These are phyloP conservation scores for Rhingia campestris DNA, from an alignment of 2,888 invertebrate genomes.

Conservation along the genomic window DNA sequence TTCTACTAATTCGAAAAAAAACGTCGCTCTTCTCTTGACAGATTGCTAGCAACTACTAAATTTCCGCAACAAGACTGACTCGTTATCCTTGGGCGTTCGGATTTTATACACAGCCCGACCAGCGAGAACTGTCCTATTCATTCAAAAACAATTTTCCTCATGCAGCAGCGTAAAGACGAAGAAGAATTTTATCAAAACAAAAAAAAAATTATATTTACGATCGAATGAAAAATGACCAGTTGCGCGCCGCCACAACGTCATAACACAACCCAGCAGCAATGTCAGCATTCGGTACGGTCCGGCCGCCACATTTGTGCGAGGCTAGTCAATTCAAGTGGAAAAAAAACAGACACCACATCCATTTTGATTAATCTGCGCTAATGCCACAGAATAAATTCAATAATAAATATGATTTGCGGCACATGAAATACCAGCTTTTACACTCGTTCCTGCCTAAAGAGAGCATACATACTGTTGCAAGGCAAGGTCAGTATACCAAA, in stretches of 20 bases:
- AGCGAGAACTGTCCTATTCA: constrained; percentile 48
- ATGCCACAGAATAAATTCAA: constrained; percentile 59
- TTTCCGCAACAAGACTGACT: constrained; percentile 57
- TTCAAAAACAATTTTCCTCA: constrained; percentile 53
- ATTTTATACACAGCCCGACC: constrained; percentile 67
- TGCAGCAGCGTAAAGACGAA: constrained; percentile 23
- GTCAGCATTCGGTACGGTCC: neutral
- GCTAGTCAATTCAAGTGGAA: constrained; percentile 45
- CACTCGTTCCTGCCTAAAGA: constrained; percentile 20
- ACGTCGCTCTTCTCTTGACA: constrained; percentile 10
- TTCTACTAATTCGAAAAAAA: neutral
- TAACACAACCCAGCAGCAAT: constrained; percentile 14
- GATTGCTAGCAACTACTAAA: constrained; percentile 25
- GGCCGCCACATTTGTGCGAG: neutral
- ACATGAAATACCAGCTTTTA: constrained; percentile 12
- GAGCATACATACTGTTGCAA: constrained; percentile 4
- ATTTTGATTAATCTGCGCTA: constrained; percentile 65
- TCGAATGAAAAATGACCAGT: constrained; percentile 71
- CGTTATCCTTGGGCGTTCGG: constrained; percentile 59
- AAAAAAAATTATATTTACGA: constrained; percentile 58
- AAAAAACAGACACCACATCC: constrained; percentile 31
- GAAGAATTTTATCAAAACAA: constrained; percentile 5
- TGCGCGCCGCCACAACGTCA: constrained; percentile 35
- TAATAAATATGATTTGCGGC: constrained; percentile 54
- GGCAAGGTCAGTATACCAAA: constrained; percentile 39